Evolutionary conservation across 2,113 vertebrate genomes (phyloP).

Genomic region (Spizaetus ornatus): DNA sequence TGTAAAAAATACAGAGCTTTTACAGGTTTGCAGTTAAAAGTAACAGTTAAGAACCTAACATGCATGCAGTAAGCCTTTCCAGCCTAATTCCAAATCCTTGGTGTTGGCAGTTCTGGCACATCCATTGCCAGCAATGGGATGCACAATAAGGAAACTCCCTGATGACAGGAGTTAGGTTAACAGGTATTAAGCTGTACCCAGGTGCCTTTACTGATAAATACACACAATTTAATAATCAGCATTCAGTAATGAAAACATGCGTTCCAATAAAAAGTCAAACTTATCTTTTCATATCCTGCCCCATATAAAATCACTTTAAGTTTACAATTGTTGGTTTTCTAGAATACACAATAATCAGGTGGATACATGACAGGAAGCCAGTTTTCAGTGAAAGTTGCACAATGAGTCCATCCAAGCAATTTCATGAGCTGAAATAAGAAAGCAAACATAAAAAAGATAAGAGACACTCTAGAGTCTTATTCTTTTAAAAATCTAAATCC

Average conservation of each 20-base stretch:
- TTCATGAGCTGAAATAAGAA: slow-evolving; percentile 85
- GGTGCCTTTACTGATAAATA: slow-evolving; percentile 76
- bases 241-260: slow-evolving; percentile 78
- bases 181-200: slow-evolving; percentile 71
- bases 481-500: not conserved
- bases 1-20: slow-evolving; percentile 77
- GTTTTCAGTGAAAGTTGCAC: slow-evolving; percentile 89
- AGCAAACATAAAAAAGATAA: not conserved
- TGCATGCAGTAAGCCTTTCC: slow-evolving; percentile 65
- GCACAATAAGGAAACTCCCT: slow-evolving; percentile 44
- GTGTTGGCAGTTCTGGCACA: slow-evolving; percentile 52
- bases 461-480: not conserved
- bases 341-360: slow-evolving; percentile 90
- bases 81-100: slow-evolving; percentile 51
- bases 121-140: slow-evolving; percentile 67
- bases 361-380: slow-evolving; percentile 98
- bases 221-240: slow-evolving; percentile 71
- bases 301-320: slow-evolving; percentile 67
- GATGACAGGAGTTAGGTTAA: slow-evolving; percentile 49
- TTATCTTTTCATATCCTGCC: slow-evolving; percentile 55
- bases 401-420: slow-evolving; percentile 91
- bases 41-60: slow-evolving; percentile 62
- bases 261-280: slow-evolving; percentile 71
- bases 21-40: slow-evolving; percentile 74
- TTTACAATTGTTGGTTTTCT: slow-evolving; percentile 59